Conservation (phyloP, 2,888 invertebrate genomes). For the Hypena proboscidalis region DNA sequence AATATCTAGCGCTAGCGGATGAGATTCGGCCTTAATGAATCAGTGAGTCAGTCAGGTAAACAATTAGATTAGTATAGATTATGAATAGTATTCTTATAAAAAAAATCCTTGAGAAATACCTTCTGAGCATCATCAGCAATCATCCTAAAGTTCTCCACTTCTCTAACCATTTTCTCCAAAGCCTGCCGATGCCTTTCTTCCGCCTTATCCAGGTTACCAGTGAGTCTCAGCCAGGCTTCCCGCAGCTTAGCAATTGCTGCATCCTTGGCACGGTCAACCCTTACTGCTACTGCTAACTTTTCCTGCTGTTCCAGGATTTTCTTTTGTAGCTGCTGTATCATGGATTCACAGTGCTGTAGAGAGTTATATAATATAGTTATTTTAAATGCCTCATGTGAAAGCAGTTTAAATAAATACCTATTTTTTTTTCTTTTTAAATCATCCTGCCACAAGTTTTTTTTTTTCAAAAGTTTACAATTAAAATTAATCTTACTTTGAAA, state of each 20-base stretch:
- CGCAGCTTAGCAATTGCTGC: slow-evolving; percentile 87
- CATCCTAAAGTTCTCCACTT: slow-evolving; percentile 78
- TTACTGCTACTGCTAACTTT: slow-evolving; percentile 90
- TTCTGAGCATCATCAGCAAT: slow-evolving; percentile 78
- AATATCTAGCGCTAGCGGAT: too few species aligned
- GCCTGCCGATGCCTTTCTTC: slow-evolving; percentile 79
- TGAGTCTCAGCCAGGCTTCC: slow-evolving; percentile 86
- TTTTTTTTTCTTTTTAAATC: too few species aligned
- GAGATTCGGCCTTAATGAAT: too few species aligned
- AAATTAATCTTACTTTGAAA: too few species aligned
- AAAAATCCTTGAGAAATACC: slow-evolving; percentile 47
- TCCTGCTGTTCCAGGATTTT: slow-evolving; percentile 91
- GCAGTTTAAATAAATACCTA: too few species aligned
- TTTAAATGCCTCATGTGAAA: too few species aligned
- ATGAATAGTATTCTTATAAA: too few species aligned
- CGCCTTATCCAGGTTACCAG: slow-evolving; percentile 70
- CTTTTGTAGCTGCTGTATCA: slow-evolving; percentile 90
- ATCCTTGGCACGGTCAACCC: slow-evolving; percentile 92
- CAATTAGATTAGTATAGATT: background rate
- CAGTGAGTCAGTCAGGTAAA: too few species aligned
- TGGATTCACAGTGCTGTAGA: slow-evolving; percentile 89
- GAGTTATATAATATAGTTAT: slow-evolving; percentile 4
- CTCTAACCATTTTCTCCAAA: slow-evolving; percentile 75
- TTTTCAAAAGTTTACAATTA: too few species aligned
- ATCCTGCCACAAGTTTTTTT: too few species aligned